Evolutionary conservation across 2,888 invertebrate genomes (phyloP).

Genomic region (Drosophila greeni): DNA sequence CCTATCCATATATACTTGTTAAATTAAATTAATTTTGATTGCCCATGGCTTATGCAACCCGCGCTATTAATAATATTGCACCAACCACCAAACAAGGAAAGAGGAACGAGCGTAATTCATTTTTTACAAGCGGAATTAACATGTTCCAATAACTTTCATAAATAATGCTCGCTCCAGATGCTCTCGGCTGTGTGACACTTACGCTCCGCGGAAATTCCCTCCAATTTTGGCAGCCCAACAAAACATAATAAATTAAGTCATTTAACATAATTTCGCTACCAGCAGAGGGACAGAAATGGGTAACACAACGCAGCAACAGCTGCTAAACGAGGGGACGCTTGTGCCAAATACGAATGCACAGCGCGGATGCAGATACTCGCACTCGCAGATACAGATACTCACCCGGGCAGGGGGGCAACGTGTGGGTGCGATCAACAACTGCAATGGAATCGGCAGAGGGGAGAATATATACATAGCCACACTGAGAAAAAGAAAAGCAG

Average conservation of each 20-base stretch:
- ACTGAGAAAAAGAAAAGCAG: neutral
- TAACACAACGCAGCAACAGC: conserved; percentile 53
- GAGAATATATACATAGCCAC: neutral
- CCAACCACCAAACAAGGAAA: neutral
- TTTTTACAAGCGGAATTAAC: conserved; percentile 28
- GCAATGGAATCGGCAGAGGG: conserved; percentile 32
- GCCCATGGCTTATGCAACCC: neutral
- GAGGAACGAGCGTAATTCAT: conserved; percentile 5
- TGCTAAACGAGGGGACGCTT: conserved; percentile 69
- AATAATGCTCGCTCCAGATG: conserved; percentile 14
- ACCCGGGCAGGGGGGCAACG: conserved; percentile 56
- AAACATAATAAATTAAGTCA: conserved; percentile 72
- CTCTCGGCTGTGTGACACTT: conserved; percentile 28
- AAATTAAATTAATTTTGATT: conserved; percentile 1
- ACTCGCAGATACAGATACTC: conserved; percentile 45
- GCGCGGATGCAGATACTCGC: conserved; percentile 24
- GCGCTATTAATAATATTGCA: neutral
- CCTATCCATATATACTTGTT: neutral
- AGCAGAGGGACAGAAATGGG: conserved; percentile 43
- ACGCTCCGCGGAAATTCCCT: conserved; percentile 41
- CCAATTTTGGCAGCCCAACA: conserved; percentile 57
- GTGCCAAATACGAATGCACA: conserved; percentile 64
- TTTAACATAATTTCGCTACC: conserved; percentile 74
- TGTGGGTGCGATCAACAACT: conserved; percentile 69
- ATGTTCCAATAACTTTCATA: conserved; percentile 19